These are phyloP conservation scores for Drosophila robusta DNA, from an alignment of 2,888 invertebrate genomes.

Conservation along the genomic window DNA sequence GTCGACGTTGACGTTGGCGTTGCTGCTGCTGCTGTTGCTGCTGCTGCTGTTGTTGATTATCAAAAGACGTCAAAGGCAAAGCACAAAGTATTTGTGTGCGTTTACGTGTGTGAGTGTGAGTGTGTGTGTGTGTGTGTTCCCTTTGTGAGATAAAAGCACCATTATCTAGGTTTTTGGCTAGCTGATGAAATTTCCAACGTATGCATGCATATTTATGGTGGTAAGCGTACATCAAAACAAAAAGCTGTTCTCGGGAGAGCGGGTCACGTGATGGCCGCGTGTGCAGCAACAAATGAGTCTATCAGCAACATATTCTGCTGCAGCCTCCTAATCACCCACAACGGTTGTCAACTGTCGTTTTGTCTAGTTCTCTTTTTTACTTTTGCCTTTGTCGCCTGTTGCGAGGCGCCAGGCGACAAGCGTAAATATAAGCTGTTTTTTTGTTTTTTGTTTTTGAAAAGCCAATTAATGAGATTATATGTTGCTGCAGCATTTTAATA, in stretches of 20 bases:
- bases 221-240: constrained; percentile 31
- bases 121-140: constrained; percentile 24
- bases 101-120: constrained; percentile 9
- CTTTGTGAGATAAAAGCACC: constrained; percentile 52
- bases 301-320: constrained; percentile 11
- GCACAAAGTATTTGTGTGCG: constrained; percentile 8
- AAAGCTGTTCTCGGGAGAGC: background rate
- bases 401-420: background rate
- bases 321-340: background rate
- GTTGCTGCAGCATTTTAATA: no score
- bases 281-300: constrained; percentile 20
- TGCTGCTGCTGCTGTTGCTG: background rate
- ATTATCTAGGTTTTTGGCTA: constrained; percentile 29
- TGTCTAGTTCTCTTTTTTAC: background rate
- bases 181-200: constrained; percentile 54
- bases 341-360: background rate
- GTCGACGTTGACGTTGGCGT: constrained; percentile 6
- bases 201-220: constrained; percentile 12
- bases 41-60: constrained; percentile 50
- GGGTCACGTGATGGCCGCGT: constrained; percentile 51
- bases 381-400: no score
- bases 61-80: constrained; percentile 62
- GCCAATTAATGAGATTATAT: no score
- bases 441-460: no score
- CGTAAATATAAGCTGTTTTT: background rate